Evolutionary conservation across 2,797 vertebrate genomes (phyloP), one percentile per base, ranked within the genome.

Genomic region (Eospalax fontanierii): DNA sequence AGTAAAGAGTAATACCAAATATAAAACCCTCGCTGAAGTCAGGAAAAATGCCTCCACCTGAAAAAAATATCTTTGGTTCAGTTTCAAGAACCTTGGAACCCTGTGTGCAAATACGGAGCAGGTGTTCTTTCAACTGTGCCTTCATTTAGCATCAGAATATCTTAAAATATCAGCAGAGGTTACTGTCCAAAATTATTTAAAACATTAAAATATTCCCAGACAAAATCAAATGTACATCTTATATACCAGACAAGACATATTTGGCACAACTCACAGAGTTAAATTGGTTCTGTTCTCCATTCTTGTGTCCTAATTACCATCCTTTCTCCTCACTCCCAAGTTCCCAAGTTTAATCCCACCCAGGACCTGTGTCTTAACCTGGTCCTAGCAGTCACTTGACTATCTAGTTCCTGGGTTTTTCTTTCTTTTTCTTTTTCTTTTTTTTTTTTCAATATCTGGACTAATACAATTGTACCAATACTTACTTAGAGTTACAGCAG

Each of bases 271-370:
- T 75, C 74, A 86, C 4, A 83, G 59, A 26, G 59, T 8, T 89
- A 63, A 93, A 61, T 66, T 89, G n/a, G 78, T 86, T 93, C 86
- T 80, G 61, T 33, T 84, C 38, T 84, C 78, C 10, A n/a, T 87
- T 8, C 35, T 87, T 68, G 38, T 78, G 35, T 87, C 79, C 88
- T 71, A 28, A 68, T 84, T 75, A n/a, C 35, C 75, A 76, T 28
- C 10, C 59, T 43, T 93, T 90, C 35, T 38, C n/a, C 68, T 35
- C 14, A 70, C 14, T 86, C 78, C 61, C 74, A 57, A 71, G 84
- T 46, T 86, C 78, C 61, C 74, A 57, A 71, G 84, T 46, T 82
- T 38, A 12, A 38, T 40, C 24, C 38, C 30, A 90, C 68, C 43
- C 79, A 4, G 43, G 6, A 12, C 28, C 35, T 82, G 65, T 74